phyloP scores from a whole-genome alignment of 2,888 invertebrate species.

The Callosobruchus maculatus region DNA sequence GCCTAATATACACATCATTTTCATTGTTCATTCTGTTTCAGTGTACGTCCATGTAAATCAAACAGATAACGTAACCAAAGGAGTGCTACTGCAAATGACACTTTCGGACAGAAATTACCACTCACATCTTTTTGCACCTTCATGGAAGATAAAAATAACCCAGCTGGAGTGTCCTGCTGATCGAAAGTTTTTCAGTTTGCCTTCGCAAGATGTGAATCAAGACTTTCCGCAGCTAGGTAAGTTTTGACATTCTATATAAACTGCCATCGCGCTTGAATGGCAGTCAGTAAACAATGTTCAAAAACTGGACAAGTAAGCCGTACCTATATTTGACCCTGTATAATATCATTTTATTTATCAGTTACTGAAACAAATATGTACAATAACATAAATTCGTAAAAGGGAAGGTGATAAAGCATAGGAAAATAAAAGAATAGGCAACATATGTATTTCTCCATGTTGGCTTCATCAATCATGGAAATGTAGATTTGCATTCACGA shows the following conservation, averaged over 20 bases:
- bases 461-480: no score
- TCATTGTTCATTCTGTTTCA: constrained; percentile 11
- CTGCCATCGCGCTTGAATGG: no score
- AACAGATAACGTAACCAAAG: constrained; percentile 23
- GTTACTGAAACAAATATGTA: no score
- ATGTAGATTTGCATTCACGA: no score
- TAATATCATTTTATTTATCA: no score
- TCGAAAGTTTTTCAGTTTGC: constrained; percentile 19
- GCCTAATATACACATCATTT: background rate
- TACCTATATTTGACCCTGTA: no score
- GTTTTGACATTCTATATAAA: background rate
- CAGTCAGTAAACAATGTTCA: no score
- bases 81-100: constrained; percentile 28
- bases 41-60: constrained; percentile 36
- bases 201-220: constrained; percentile 22
- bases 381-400: no score
- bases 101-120: constrained; percentile 49
- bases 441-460: no score
- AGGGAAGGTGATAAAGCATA: no score
- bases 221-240: constrained; percentile 33
- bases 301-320: no score
- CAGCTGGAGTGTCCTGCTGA: constrained; percentile 43
- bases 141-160: constrained; percentile 41
- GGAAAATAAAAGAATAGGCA: no score
- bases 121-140: constrained; percentile 21